Percentiles rank a stretch among this genome's conserved stretches.
phyloP scores from a whole-genome alignment of 2,888 invertebrate genomes.

The Homarus gammarus region DNA sequence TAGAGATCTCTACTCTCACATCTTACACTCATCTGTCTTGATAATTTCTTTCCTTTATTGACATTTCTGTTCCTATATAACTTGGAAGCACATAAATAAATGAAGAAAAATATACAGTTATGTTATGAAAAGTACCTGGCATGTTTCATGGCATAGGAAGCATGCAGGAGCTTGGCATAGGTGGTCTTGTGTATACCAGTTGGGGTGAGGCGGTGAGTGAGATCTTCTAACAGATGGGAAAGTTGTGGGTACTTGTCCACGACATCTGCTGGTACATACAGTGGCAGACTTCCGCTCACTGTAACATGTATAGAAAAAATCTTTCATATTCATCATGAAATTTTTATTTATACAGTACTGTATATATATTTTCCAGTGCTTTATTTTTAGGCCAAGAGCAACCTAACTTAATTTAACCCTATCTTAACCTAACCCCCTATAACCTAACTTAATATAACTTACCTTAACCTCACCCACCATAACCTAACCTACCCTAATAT shows the following conservation, averaged over 20 bases:
- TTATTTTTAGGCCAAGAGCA: not conserved
- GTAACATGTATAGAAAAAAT: not conserved
- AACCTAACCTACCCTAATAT: too few species aligned
- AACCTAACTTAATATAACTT: not conserved
- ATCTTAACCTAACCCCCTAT: not conserved
- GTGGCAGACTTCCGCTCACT: constrained; percentile 51
- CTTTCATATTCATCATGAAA: too few species aligned
- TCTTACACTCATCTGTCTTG: too few species aligned
- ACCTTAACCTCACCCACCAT: too few species aligned
- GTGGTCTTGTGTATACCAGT: constrained; percentile 39
- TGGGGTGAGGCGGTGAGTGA: constrained; percentile 33
- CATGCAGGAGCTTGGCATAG: constrained; percentile 19
- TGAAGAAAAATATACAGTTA: too few species aligned
- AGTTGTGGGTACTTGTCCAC: constrained; percentile 36
- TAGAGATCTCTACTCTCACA: too few species aligned
- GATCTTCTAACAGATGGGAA: constrained; percentile 43
- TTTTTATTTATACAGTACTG: too few species aligned
- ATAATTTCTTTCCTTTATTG: too few species aligned
- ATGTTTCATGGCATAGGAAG: constrained; percentile 42
- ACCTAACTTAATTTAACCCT: not conserved
- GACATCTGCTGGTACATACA: constrained; percentile 20
- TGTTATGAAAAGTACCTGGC: constrained; percentile 55
- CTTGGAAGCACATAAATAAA: too few species aligned
- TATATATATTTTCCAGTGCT: not conserved
- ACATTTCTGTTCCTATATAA: too few species aligned